These are phyloP conservation scores for Temnopleurus reevesii DNA, from an alignment of 53 echinoderm and acorn worm species.

Conservation along the genomic window DNA sequence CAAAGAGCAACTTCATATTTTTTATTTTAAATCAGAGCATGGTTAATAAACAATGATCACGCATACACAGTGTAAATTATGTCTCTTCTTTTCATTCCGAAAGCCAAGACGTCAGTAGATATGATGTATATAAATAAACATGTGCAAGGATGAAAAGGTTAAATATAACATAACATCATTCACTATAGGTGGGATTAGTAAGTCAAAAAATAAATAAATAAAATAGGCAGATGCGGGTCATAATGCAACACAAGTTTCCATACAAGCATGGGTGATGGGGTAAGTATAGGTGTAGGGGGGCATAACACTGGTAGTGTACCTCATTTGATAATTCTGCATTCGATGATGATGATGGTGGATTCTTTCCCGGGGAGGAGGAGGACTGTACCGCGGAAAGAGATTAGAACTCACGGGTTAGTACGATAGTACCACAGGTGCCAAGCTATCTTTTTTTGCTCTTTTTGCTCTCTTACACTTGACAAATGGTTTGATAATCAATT, in stretches of 20 bases:
- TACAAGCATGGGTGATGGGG: neutral
- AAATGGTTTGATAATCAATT: too few species aligned
- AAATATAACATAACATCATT: conserved; percentile 1
- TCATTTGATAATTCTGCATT: conserved; percentile 47
- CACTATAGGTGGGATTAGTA: neutral
- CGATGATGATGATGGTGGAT: conserved; percentile 37
- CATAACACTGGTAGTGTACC: conserved; percentile 27
- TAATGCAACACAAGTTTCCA: conserved; percentile 2
- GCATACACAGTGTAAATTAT: too few species aligned
- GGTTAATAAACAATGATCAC: too few species aligned
- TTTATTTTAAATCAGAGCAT: too few species aligned
- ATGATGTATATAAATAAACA: too few species aligned
- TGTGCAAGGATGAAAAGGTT: neutral
- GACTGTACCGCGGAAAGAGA: conserved; percentile 44
- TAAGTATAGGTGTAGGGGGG: neutral
- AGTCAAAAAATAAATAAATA: neutral
- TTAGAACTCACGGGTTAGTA: conserved; percentile 43
- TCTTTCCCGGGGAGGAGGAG: conserved; percentile 47
- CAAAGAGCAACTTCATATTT: too few species aligned
- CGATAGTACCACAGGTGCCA: neutral
- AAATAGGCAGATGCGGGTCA: neutral
- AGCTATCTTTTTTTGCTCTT: too few species aligned
- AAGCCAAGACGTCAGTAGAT: too few species aligned
- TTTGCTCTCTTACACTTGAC: too few species aligned
- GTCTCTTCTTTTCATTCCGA: too few species aligned